Evolutionary conservation across 2,888 invertebrate species (phyloP), one percentile per base, ranked within the genome.

Genomic region (Bembecia ichneumoniformis): DNA sequence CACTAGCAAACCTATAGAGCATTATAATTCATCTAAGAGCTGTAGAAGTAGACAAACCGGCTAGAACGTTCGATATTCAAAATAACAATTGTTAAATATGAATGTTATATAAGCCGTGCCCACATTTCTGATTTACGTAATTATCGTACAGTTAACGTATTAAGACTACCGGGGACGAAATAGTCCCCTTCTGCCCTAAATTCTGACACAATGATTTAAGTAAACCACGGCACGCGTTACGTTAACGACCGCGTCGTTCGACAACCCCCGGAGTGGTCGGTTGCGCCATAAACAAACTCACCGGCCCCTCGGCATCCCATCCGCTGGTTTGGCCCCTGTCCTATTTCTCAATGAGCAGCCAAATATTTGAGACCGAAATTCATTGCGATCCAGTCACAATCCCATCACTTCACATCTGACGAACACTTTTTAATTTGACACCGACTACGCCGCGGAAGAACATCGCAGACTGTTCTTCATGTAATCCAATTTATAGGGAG

Each of bases 301-400:
- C 74, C 73, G 63, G 62, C 61, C 60, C 58, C 63, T 66, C 69
- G 70, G 69, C 74, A 70, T 72, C 70, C 60, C 61, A 63, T 60
- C 54, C 61, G 60, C 56, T 15, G 9, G 28, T 28, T 28, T 28
- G 28, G 9, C 7, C 28, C 28, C 28, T 28, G 5, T 28, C 9
- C 15, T 56, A 52, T 58, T 60, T 62, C 55, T 60, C 58, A 60
- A 59, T 14, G 14, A 0, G 40, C 40, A 4, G 40, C 13, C 14
- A 14, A 28, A 28, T 9, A 28, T 28, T 28, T 28, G n/a, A 40
- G n/a, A 13, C 13, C 40, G n/a, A 40, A 40, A 40, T 40, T 40
- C 28, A 28, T 28, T 28, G 28, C 9, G 28, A 28, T 28, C 28
- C 28, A 9, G 5, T 28, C 28, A 28, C 57, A 58, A 55, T 35